Evolutionary conservation across 2,113 vertebrate species (phyloP).

Genomic region (Ranitomeya imitator): DNA sequence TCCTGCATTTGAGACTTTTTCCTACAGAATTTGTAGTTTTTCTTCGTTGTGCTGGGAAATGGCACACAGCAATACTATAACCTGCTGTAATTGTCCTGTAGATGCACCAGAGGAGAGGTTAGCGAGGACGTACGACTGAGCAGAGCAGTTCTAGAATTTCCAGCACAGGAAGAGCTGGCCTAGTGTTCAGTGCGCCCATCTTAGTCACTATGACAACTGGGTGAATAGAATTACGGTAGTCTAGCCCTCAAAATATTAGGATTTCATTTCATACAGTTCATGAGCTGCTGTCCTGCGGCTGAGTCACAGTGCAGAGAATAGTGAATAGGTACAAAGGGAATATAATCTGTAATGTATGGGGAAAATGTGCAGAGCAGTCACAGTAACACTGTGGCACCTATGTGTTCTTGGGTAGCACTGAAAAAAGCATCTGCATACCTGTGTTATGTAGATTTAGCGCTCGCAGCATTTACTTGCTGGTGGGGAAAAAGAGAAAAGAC

Average conservation of each 20-base stretch:
- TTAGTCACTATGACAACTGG: background rate
- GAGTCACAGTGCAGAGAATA: too few relatives aligned
- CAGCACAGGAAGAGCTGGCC: background rate
- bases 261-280: background rate
- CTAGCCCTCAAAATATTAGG: background rate
- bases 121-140: background rate
- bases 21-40: background rate
- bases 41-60: background rate
- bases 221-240: background rate
- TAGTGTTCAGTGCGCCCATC: background rate
- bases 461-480: too few relatives aligned
- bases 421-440: too few relatives aligned
- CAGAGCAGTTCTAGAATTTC: background rate
- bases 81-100: background rate
- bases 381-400: too few relatives aligned
- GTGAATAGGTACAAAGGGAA: too few relatives aligned
- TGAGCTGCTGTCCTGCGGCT: background rate
- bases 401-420: too few relatives aligned
- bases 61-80: background rate
- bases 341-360: too few relatives aligned
- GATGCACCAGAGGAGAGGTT: background rate
- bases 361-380: too few relatives aligned
- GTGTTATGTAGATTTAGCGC: too few relatives aligned
- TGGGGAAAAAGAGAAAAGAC: too few relatives aligned
- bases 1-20: background rate